phyloP scores from a whole-genome alignment of 1,140 invertebrate species.

The Diorhabda elongata region DNA sequence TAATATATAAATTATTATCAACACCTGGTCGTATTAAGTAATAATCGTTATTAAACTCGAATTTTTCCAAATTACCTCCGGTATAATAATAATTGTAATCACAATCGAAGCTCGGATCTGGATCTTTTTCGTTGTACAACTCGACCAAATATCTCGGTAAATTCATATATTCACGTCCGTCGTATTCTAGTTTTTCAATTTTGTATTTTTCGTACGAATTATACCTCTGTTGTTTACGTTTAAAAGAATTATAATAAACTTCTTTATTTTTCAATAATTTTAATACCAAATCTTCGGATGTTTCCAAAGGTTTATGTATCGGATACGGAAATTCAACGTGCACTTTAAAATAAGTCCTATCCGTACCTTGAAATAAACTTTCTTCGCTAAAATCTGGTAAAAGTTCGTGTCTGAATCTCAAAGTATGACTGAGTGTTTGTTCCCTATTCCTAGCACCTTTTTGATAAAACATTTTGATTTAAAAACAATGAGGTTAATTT shows the following conservation, averaged over 20 bases:
- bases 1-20: slow-evolving; percentile 12
- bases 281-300: slow-evolving; percentile 9
- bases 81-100: slow-evolving; percentile 20
- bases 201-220: slow-evolving; percentile 7
- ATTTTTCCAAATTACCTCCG: slow-evolving; percentile 12
- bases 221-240: not conserved
- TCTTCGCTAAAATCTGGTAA: slow-evolving; percentile 10
- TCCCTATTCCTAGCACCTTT: not conserved
- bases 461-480: no score
- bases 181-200: not conserved
- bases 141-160: slow-evolving; percentile 11
- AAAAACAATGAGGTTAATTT: no score
- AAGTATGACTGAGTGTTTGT: not conserved
- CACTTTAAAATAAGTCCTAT: not conserved
- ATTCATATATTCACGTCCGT: slow-evolving; percentile 8
- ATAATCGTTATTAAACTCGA: slow-evolving; percentile 9
- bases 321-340: slow-evolving; percentile 15
- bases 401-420: slow-evolving; percentile 2
- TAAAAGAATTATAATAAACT: slow-evolving; percentile 1
- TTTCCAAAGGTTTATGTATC: slow-evolving; percentile 9
- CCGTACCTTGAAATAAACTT: slow-evolving; percentile 13
- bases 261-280: slow-evolving; percentile 7
- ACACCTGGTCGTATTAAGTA: slow-evolving; percentile 9
- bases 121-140: slow-evolving; percentile 8
- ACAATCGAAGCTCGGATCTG: slow-evolving; percentile 6